Conservation (phyloP, 1,140 invertebrate species). For the Bradysia coprophila region DNA sequence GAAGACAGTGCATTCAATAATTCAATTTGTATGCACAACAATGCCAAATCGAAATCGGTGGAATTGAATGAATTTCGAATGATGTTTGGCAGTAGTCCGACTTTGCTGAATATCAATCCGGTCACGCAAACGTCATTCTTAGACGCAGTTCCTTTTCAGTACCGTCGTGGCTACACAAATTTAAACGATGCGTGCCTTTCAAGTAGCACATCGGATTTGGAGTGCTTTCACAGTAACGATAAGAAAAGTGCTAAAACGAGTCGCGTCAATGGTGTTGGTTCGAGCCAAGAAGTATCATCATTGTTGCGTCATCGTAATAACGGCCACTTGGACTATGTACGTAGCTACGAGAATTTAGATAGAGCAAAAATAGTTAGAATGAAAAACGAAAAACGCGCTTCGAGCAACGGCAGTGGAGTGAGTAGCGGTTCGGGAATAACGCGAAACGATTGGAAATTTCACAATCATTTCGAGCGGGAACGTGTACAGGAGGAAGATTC, state of each 20-base stretch:
- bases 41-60: slow-evolving; percentile 2
- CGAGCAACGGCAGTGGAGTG: not conserved
- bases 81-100: slow-evolving; percentile 4
- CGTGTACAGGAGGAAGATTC: not conserved
- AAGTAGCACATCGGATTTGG: slow-evolving; percentile 2
- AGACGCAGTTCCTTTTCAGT: slow-evolving; percentile 3
- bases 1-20: not conserved
- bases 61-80: slow-evolving; percentile 4
- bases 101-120: slow-evolving; percentile 1
- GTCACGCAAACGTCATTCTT: not conserved
- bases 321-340: not conserved
- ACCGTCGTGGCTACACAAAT: slow-evolving; percentile 5
- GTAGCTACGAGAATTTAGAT: slow-evolving; percentile 4
- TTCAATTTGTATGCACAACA: not conserved
- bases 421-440: not conserved
- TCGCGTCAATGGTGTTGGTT: not conserved
- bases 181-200: slow-evolving; percentile 5
- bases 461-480: not conserved
- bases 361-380: slow-evolving; percentile 3
- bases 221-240: not conserved
- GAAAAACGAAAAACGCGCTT: slow-evolving; percentile 1
- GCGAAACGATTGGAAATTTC: not conserved
- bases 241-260: not conserved
- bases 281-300: slow-evolving; percentile 1
- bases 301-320: slow-evolving; percentile 2